phyloP scores from a whole-genome alignment of 2,888 invertebrate genomes.

The Drosophila koepferae region DNA sequence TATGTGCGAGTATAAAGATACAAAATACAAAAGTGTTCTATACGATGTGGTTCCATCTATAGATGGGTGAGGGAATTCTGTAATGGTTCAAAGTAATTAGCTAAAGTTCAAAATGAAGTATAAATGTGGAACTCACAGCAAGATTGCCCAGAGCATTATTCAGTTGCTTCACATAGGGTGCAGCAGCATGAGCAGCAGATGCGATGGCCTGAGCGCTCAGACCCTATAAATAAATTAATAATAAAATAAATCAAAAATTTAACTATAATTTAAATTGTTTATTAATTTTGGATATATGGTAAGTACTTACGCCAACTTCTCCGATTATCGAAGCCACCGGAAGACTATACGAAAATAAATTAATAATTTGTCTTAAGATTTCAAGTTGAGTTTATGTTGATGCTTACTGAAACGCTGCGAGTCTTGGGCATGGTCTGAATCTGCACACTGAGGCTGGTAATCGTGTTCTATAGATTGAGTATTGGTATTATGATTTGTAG shows the following conservation, averaged over 20 bases:
- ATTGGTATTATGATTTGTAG: not conserved
- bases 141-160: conserved; percentile 43
- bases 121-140: conserved; percentile 31
- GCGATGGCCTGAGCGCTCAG: conserved; percentile 49
- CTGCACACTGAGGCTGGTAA: conserved; percentile 44
- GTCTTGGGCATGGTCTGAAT: conserved; percentile 3
- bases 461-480: conserved; percentile 38
- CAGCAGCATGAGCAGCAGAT: conserved; percentile 45
- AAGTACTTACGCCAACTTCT: conserved; percentile 47
- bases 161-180: conserved; percentile 42
- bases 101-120: conserved; percentile 1
- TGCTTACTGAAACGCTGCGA: conserved; percentile 52
- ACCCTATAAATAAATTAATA: conserved; percentile 23
- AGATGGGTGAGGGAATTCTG: conserved; percentile 53
- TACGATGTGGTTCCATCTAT: conserved; percentile 12
- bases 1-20: conserved; percentile 28
- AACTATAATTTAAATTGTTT: not conserved
- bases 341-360: conserved; percentile 19
- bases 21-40: not conserved
- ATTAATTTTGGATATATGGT: not conserved
- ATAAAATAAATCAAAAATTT: not conserved
- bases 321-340: conserved; percentile 50
- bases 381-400: not conserved
- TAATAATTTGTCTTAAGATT: not conserved
- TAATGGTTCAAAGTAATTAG: conserved; percentile 23